Conservation (phyloP, 2,888 invertebrate species). For the Lasioglossum marginatum region DNA sequence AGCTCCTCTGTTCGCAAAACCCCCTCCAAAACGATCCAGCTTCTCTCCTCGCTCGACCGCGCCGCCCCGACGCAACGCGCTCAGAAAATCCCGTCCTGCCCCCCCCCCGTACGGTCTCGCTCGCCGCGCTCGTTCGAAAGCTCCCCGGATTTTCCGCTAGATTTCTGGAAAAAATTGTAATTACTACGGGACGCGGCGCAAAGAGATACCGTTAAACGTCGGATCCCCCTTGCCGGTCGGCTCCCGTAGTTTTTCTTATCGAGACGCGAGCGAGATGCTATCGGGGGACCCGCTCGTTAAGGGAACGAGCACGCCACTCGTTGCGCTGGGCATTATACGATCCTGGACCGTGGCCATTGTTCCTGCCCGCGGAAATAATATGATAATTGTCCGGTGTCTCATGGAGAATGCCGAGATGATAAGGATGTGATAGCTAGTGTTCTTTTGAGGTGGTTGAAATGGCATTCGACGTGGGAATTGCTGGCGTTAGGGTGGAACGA, state of each 20-base stretch:
- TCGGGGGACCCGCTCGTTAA: slow-evolving; percentile 25
- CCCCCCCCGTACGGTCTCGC: slow-evolving; percentile 18
- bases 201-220: slow-evolving; percentile 44
- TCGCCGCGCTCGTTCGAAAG: slow-evolving; percentile 39
- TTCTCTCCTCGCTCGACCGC: slow-evolving; percentile 6
- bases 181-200: slow-evolving; percentile 39
- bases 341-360: background rate
- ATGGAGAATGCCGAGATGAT: background rate
- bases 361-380: slow-evolving; percentile 25
- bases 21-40: background rate
- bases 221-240: background rate
- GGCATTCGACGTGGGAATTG: background rate
- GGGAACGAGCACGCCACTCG: slow-evolving; percentile 16
- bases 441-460: background rate
- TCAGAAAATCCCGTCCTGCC: slow-evolving; percentile 38
- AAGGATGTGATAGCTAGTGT: background rate
- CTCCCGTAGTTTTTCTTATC: slow-evolving; percentile 38
- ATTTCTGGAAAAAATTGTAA: slow-evolving; percentile 70
- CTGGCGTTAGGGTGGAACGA: background rate
- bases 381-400: slow-evolving; percentile 32
- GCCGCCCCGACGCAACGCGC: slow-evolving; percentile 28
- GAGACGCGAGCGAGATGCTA: slow-evolving; percentile 6
- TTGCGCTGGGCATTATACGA: background rate
- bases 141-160: slow-evolving; percentile 69
- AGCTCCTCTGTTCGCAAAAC: background rate